A percentile compares a stretch with the other conserved stretches of the same genome.
Conservation (phyloP, 2,888 invertebrate genomes). For the Hydriomena furcata region DNA sequence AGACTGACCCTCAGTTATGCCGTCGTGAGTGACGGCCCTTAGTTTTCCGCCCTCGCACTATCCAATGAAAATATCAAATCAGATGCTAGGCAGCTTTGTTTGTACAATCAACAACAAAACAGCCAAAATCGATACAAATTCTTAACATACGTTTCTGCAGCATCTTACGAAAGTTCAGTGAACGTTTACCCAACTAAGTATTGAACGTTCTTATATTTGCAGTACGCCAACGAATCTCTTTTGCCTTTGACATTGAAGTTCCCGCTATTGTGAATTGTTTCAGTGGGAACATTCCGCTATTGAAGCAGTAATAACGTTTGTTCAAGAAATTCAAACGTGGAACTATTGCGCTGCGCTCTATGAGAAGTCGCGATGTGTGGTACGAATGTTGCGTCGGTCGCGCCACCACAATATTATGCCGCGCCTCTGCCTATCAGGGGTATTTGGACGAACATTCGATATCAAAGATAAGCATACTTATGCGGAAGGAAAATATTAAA, state of each 20-base stretch:
- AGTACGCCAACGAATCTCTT: slow-evolving; percentile 61
- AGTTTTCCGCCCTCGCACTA: slow-evolving; percentile 34
- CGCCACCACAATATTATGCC: slow-evolving; percentile 50
- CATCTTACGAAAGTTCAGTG: slow-evolving; percentile 6
- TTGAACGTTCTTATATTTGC: slow-evolving; percentile 38
- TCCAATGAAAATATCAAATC: slow-evolving; percentile 37
- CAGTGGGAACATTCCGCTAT: slow-evolving; percentile 68
- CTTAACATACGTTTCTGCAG: slow-evolving; percentile 5
- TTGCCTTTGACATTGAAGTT: slow-evolving; percentile 73
- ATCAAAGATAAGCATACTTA: slow-evolving; percentile 36
- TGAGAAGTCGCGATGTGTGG: slow-evolving; percentile 38
- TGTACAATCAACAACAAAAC: slow-evolving; percentile 17
- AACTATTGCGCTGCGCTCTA: slow-evolving; percentile 64
- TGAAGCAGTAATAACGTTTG: slow-evolving; percentile 77
- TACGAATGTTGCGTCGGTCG: slow-evolving; percentile 45
- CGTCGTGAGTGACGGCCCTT: slow-evolving; percentile 50
- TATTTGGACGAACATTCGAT: slow-evolving; percentile 48
- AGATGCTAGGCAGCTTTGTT: slow-evolving; percentile 32
- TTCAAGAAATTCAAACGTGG: slow-evolving; percentile 76
- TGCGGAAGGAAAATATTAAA: background rate
- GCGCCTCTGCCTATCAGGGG: slow-evolving; percentile 34
- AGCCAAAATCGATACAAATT: slow-evolving; percentile 5
- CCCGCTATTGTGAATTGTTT: slow-evolving; percentile 75
- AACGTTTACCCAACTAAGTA: slow-evolving; percentile 18
- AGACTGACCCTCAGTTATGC: slow-evolving; percentile 54